Evolutionary conservation across 2,888 invertebrate species (phyloP).

Genomic region (Nomada goodeniana): DNA sequence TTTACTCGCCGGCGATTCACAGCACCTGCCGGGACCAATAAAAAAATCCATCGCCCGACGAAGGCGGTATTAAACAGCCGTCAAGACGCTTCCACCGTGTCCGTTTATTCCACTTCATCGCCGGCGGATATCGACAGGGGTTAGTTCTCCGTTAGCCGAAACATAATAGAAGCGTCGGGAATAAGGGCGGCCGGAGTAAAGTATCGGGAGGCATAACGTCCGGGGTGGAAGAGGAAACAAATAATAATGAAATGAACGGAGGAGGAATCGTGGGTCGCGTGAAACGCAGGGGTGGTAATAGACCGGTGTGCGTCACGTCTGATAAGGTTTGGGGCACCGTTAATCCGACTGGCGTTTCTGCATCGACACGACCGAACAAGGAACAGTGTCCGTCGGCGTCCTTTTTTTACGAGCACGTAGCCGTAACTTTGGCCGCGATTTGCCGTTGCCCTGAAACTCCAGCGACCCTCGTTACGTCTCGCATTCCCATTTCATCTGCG

Average conservation of each 20-base stretch:
- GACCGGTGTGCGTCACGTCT: constrained; percentile 29
- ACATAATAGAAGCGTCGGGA: background rate
- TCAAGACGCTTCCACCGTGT: background rate
- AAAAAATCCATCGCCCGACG: background rate
- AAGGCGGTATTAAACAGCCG: background rate
- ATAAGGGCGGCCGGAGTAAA: background rate
- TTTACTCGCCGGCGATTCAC: background rate
- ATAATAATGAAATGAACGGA: background rate
- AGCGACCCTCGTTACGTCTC: background rate
- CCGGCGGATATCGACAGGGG: too few species aligned
- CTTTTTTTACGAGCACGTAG: constrained; percentile 32
- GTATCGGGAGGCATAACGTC: background rate
- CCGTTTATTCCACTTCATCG: background rate
- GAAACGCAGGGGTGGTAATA: background rate
- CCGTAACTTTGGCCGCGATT: constrained; percentile 42
- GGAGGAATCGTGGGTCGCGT: background rate
- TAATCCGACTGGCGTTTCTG: constrained; percentile 45
- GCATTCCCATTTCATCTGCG: constrained; percentile 48
- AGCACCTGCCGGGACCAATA: background rate
- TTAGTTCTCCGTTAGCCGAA: background rate
- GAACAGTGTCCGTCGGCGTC: constrained; percentile 32
- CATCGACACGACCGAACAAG: constrained; percentile 40
- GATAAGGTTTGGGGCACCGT: constrained; percentile 14
- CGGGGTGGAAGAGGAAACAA: too few species aligned
- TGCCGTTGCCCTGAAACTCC: constrained; percentile 25